Conservation (phyloP, 53 echinoderm and acorn worm genomes). For the Henricia sp. region DNA sequence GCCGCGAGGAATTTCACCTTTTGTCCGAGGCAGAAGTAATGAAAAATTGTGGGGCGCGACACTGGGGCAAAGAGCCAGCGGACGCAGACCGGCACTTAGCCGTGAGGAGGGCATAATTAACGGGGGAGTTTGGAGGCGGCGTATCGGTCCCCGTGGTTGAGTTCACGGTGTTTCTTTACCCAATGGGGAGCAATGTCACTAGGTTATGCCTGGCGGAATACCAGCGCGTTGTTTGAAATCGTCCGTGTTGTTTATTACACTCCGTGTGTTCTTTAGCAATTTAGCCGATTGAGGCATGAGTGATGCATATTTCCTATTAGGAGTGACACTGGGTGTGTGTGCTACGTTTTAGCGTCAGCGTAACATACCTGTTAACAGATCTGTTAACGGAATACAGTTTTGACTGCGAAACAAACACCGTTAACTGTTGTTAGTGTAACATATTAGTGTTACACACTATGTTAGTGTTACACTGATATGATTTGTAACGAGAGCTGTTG, state of each 20-base stretch:
- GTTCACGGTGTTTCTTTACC: background rate
- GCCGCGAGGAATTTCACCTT: too few species aligned
- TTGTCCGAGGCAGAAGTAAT: too few species aligned
- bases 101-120: conserved; percentile 4
- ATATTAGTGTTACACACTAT: too few species aligned
- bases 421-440: too few species aligned
- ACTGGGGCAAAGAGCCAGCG: background rate
- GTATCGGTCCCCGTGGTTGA: background rate
- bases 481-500: too few species aligned
- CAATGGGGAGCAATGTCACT: background rate
- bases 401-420: too few species aligned
- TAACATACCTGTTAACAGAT: too few species aligned
- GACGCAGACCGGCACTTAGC: too few species aligned
- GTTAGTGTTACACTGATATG: too few species aligned
- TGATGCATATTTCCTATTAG: conserved; percentile 8
- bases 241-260: background rate
- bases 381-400: too few species aligned
- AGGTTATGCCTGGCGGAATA: background rate
- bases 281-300: background rate
- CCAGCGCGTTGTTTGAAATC: background rate
- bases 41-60: too few species aligned
- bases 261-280: background rate
- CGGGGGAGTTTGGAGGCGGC: background rate
- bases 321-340: too few species aligned
- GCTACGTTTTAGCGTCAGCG: background rate